Conservation (phyloP, 1,140 invertebrate species). For the Phymastichus coffea region DNA sequence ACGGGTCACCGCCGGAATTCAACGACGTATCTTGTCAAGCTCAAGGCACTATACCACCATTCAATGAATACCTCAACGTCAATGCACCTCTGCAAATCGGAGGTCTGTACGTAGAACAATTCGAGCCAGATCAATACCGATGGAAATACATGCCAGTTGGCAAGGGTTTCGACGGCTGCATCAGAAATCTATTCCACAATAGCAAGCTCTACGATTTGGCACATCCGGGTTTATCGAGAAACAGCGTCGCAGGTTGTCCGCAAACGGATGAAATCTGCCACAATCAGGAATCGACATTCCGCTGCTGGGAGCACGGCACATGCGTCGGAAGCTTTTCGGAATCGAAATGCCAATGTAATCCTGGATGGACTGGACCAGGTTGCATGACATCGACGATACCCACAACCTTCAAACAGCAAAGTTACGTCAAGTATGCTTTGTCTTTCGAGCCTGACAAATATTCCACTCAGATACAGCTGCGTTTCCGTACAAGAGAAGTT, state of each 20-base stretch:
- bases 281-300: constrained; percentile 75
- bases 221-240: constrained; percentile 79
- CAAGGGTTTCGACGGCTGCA: constrained; percentile 92
- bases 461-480: constrained; percentile 86
- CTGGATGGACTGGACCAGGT: constrained; percentile 85
- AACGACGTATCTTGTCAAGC: constrained; percentile 88
- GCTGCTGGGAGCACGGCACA: constrained; percentile 88
- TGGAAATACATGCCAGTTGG: constrained; percentile 85
- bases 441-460: constrained; percentile 92
- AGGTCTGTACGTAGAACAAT: constrained; percentile 82
- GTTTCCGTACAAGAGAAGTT: constrained; percentile 89
- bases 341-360: constrained; percentile 87
- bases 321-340: constrained; percentile 89
- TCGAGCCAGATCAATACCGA: constrained; percentile 81
- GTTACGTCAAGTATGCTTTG: constrained; percentile 93
- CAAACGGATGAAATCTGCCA: constrained; percentile 88
- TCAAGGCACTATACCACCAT: constrained; percentile 83
- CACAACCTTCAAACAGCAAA: constrained; percentile 86
- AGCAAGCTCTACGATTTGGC: constrained; percentile 92
- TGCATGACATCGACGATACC: constrained; percentile 84
- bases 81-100: constrained; percentile 93
- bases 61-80: constrained; percentile 95
- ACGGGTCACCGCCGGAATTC: constrained; percentile 81
- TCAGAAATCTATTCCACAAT: constrained; percentile 93
- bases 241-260: constrained; percentile 84